phyloP scores from a whole-genome alignment of 1,140 invertebrate genomes.

The Drosophila fuyamai region DNA sequence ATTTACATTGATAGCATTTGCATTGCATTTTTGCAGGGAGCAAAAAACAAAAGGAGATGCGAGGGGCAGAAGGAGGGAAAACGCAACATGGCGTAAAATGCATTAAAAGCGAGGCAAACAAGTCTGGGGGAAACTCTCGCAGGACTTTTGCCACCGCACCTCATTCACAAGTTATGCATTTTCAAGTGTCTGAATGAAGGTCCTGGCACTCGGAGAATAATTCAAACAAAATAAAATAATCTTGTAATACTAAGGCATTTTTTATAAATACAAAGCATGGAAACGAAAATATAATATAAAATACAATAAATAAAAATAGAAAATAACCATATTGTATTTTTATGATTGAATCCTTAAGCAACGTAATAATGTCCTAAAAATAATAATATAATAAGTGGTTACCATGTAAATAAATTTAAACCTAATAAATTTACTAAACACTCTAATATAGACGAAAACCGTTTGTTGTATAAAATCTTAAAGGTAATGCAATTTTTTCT shows the following conservation, averaged over 20 bases:
- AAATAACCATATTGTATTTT: background rate
- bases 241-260: too few relatives aligned
- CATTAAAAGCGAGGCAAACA: conserved; percentile 80
- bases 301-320: too few relatives aligned
- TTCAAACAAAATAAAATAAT: background rate
- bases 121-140: conserved; percentile 31
- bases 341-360: too few relatives aligned
- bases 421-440: too few relatives aligned
- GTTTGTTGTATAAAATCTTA: background rate
- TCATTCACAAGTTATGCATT: conserved; percentile 74
- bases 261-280: too few relatives aligned
- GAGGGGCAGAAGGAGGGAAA: conserved; percentile 4
- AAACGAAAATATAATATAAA: too few relatives aligned
- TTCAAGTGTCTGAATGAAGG: conserved; percentile 64
- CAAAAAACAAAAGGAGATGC: conserved; percentile 24
- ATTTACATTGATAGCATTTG: conserved; percentile 70
- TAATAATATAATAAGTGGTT: too few relatives aligned
- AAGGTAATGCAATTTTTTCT: background rate
- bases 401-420: too few relatives aligned
- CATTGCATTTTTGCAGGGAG: conserved; percentile 64
- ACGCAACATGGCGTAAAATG: conserved; percentile 69
- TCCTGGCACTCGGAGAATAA: conserved; percentile 21
- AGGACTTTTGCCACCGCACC: conserved; percentile 29
- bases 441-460: background rate
- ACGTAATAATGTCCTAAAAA: too few relatives aligned